Evolutionary conservation across 2,797 vertebrate species (phyloP).

Genomic region (Philypnodon macrostomus): DNA sequence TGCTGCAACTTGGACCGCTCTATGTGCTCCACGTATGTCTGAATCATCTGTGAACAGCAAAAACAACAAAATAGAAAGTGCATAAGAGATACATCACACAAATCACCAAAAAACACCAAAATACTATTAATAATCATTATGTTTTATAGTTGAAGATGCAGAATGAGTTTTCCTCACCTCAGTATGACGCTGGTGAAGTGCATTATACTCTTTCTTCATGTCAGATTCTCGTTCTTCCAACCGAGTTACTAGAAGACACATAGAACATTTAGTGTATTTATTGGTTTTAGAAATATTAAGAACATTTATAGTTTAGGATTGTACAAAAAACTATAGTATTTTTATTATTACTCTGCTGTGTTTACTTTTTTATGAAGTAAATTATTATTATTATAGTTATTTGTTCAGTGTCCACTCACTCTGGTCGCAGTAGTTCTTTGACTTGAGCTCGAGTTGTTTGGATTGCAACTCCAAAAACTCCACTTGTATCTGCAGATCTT

Average conservation of each 20-base stretch:
- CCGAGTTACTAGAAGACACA: constrained; percentile 82
- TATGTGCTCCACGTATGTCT: constrained; percentile 96
- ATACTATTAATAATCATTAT: neutral
- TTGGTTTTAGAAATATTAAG: too few relatives aligned
- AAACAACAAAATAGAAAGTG: neutral
- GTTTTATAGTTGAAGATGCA: too few relatives aligned
- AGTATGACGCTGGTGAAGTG: constrained; percentile 95
- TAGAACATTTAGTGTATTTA: neutral
- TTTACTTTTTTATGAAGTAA: neutral
- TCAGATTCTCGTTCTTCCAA: constrained; percentile 94
- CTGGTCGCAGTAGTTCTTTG: constrained; percentile 95
- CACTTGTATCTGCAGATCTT: constrained; percentile 92
- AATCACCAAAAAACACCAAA: too few relatives aligned
- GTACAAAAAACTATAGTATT: too few relatives aligned
- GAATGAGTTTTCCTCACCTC: too few relatives aligned
- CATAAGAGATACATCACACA: neutral
- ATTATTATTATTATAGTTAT: neutral
- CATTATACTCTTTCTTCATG: constrained; percentile 98
- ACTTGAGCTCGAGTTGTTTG: constrained; percentile 94
- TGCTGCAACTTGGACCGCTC: constrained; percentile 96
- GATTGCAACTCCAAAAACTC: constrained; percentile 92
- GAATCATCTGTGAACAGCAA: constrained; percentile 87
- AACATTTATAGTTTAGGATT: too few relatives aligned
- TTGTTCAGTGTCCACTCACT: constrained; percentile 85
- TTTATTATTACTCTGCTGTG: too few relatives aligned